These are phyloP conservation scores for Gallinago nigripennis DNA, from an alignment of 2,797 vertebrate genomes.

Conservation along the genomic window DNA sequence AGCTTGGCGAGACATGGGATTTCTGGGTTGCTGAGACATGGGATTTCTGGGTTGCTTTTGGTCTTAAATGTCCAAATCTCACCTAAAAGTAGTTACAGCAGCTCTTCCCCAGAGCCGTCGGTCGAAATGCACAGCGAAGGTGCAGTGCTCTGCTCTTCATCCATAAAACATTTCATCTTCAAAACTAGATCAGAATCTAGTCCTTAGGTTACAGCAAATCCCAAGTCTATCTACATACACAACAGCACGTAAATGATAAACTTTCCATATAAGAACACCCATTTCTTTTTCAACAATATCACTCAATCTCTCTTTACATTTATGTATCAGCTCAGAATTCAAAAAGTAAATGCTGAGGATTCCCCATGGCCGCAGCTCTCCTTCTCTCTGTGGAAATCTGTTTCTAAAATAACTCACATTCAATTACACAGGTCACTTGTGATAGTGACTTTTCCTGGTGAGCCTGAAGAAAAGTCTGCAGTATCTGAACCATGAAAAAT, in stretches of 20 bases:
- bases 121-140: neutral
- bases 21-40: neutral
- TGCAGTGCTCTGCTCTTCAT: neutral
- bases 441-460: constrained; percentile 42
- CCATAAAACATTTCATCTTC: constrained; percentile 25
- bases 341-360: constrained; percentile 21
- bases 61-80: neutral
- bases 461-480: constrained; percentile 40
- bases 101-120: neutral
- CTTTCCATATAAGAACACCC: neutral
- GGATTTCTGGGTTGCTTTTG: neutral
- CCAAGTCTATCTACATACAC: neutral
- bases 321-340: neutral
- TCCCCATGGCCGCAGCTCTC: neutral
- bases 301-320: neutral
- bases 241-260: neutral
- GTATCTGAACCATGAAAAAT: constrained; percentile 48
- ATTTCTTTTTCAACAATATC: neutral
- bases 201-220: neutral
- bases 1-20: neutral
- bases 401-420: constrained; percentile 59
- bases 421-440: constrained; percentile 63
- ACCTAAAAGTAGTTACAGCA: neutral
- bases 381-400: constrained; percentile 21
- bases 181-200: neutral